Base-by-base conservation (phyloP, 2,113 vertebrate genomes). In the Apteryx owenii region DNA sequence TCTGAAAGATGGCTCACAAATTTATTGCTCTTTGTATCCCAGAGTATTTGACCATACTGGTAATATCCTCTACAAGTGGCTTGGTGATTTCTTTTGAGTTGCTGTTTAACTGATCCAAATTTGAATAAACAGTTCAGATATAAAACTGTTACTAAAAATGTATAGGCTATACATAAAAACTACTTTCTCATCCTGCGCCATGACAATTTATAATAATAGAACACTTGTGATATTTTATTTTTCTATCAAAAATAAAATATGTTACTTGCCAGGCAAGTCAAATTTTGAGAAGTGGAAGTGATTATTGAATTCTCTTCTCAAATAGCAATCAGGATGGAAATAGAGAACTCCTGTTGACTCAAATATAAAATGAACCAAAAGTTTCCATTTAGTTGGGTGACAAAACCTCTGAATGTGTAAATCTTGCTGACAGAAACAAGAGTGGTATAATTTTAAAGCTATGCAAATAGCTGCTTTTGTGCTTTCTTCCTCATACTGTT, bases 321-420 rank as follows among this genome's bases (percentile, higher is more conserved):
- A 68, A 70, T 6, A 85, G 54, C 94, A 96, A 66, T 89, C 73
- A 87, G 66, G 42, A 85, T 87, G 48, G 56, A 95, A 88, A 88
- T 40, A 1, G 76, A 93, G 68, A 76, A 12, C 8, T 78, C 7
- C 26, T 44, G 22, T 93, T 95, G 80, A 82, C 54, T 93, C 50
- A 94, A 77, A 92, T 26, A 64, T 51, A 33, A 89, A 76, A 80
- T 72, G 33, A 80, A 65, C 16, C 4, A 7, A 69, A 89, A 85
- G 53, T 82, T 95, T 89, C 58, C 58, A 19, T 80, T 89, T 79
- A 85, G 21, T 31, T 91, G 65, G 16, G 28, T 79, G 62, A 46
- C 36, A 88, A 94, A 92, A 13, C 4, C 25, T 65, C 81, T 79
- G 61, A 70, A 48, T 81, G 73, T 75, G 29, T 93, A 96, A 92